These are phyloP conservation scores for Idaea aversata DNA, from an alignment of 2,888 invertebrate genomes.

Conservation along the genomic window DNA sequence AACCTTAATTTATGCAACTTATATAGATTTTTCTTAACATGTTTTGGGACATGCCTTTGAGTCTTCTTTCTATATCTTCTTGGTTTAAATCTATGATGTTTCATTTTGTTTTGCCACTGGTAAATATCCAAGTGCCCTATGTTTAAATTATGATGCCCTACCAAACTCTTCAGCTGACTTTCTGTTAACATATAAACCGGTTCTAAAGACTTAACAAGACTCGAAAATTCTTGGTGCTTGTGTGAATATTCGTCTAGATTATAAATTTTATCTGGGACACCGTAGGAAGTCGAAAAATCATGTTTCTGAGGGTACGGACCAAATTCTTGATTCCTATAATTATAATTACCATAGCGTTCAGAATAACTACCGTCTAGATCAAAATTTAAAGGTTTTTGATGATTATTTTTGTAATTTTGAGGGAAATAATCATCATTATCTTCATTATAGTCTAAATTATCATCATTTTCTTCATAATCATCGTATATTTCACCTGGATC, in stretches of 20 bases:
- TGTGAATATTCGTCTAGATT: constrained; percentile 9
- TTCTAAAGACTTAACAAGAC: constrained; percentile 40
- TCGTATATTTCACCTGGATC: constrained; percentile 27
- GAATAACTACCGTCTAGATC: constrained; percentile 26
- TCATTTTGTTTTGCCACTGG: constrained; percentile 35
- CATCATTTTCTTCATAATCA: constrained; percentile 34
- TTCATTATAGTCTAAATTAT: constrained; percentile 37
- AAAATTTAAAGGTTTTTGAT: constrained; percentile 16
- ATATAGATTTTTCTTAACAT: constrained; percentile 48
- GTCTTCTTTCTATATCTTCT: constrained; percentile 48
- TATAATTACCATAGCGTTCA: constrained; percentile 17
- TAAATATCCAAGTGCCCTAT: constrained; percentile 64
- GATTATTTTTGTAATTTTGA: constrained; percentile 13
- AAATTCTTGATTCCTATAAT: neutral
- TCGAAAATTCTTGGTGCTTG: constrained; percentile 4
- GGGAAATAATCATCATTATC: constrained; percentile 39
- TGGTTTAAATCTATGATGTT: constrained; percentile 33
- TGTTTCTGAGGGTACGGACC: neutral
- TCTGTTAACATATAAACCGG: constrained; percentile 68
- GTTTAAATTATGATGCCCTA: constrained; percentile 62
- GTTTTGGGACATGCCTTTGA: constrained; percentile 36
- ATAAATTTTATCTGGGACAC: constrained; percentile 29
- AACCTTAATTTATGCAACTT: constrained; percentile 47
- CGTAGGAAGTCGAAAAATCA: constrained; percentile 32
- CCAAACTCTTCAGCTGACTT: constrained; percentile 57